Evolutionary conservation across 2,113 vertebrate genomes (phyloP).

Genomic region (Gymnocephalus cernua): DNA sequence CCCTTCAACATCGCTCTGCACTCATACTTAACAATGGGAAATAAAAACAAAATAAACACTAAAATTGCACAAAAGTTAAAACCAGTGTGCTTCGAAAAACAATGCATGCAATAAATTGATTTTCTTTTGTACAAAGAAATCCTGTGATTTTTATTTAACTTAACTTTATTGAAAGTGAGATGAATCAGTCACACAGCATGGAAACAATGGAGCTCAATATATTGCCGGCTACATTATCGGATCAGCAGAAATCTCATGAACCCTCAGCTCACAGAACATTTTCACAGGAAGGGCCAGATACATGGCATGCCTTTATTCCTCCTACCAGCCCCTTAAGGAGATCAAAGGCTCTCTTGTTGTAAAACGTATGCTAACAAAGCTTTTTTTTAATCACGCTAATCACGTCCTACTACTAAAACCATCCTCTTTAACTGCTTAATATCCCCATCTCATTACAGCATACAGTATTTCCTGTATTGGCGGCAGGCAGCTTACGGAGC

Average conservation of each 20-base stretch:
- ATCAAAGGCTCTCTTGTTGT: conserved; percentile 65
- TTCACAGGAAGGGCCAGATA: conserved; percentile 27
- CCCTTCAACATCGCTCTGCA: background rate
- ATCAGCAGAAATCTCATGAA: conserved; percentile 68
- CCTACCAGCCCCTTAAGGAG: conserved; percentile 53
- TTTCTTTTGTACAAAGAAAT: conserved; percentile 21
- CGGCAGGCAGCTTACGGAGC: conserved; percentile 69
- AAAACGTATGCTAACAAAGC: conserved; percentile 72
- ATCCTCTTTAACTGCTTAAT: conserved; percentile 67
- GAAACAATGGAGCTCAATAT: conserved; percentile 63
- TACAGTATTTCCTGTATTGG: conserved; percentile 74
- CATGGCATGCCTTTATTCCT: conserved; percentile 30
- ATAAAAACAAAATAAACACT: background rate
- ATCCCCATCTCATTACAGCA: conserved; percentile 70
- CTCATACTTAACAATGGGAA: background rate
- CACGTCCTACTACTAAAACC: conserved; percentile 59
- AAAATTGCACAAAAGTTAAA: background rate
- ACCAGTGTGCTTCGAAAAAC: background rate
- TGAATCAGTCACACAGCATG: conserved; percentile 41
- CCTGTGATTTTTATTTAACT: conserved; percentile 18
- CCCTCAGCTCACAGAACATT: conserved; percentile 32
- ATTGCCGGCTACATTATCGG: conserved; percentile 25
- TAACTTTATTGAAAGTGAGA: conserved; percentile 15
- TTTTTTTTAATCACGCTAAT: conserved; percentile 61
- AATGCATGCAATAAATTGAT: conserved; percentile 18